Percentiles rank a stretch among this genome's conserved stretches.
Evolutionary conservation across 1,140 invertebrate species (phyloP).

Genomic region (Drosophila biarmipes): DNA sequence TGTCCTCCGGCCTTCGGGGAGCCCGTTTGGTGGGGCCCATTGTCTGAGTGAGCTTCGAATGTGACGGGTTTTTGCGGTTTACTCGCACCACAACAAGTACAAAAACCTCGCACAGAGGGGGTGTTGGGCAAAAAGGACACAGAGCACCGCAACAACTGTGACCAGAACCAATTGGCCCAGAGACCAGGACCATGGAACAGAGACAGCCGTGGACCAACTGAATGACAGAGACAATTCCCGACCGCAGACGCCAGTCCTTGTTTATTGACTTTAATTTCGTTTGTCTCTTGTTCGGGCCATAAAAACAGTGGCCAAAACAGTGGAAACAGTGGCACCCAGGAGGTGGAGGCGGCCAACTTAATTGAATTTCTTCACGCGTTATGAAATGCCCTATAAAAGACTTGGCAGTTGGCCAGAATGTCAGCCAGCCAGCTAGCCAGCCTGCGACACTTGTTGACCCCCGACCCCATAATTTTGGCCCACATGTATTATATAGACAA

Average conservation of each 20-base stretch:
- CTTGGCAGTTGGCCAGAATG: constrained; percentile 48
- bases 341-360: constrained; percentile 46
- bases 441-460: constrained; percentile 42
- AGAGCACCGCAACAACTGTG: constrained; percentile 61
- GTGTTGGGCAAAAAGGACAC: constrained; percentile 18
- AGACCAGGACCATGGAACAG: constrained; percentile 14
- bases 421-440: not conserved
- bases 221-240: constrained; percentile 45
- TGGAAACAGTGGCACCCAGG: constrained; percentile 28
- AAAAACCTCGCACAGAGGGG: constrained; percentile 18
- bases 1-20: constrained; percentile 12
- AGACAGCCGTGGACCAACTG: constrained; percentile 23
- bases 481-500: constrained; percentile 30
- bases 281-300: constrained; percentile 57
- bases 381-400: constrained; percentile 64
- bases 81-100: constrained; percentile 50
- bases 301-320: constrained; percentile 53
- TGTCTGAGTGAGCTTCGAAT: constrained; percentile 61
- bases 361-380: constrained; percentile 80
- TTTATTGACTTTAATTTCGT: constrained; percentile 82
- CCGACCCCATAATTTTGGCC: constrained; percentile 1
- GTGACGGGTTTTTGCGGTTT: constrained; percentile 65
- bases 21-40: constrained; percentile 56
- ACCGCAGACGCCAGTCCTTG: constrained; percentile 44
- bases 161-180: constrained; percentile 71